Percentiles rank a stretch among this genome's conserved stretches.
Evolutionary conservation across 2,113 vertebrate species (phyloP).

Genomic region (Corythaeola cristata): DNA sequence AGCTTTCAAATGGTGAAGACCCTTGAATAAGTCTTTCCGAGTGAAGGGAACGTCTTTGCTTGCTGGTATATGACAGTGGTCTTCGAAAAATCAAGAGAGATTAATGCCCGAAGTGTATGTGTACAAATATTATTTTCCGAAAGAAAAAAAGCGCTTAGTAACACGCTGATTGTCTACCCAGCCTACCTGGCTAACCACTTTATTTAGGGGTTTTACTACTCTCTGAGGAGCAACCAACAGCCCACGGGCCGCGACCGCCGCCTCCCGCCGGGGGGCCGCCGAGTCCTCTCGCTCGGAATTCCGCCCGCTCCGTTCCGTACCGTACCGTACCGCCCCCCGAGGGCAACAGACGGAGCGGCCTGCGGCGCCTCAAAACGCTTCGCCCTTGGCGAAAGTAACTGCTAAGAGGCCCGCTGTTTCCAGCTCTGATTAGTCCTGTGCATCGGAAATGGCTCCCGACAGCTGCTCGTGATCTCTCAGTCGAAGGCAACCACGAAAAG

Average conservation of each 20-base stretch:
- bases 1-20: neutral
- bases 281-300: too few relatives aligned
- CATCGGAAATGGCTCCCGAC: neutral
- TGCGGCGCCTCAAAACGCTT: neutral
- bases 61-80: neutral
- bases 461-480: neutral
- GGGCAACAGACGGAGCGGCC: too few relatives aligned
- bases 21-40: neutral
- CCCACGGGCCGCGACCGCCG: too few relatives aligned
- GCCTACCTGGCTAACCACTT: neutral
- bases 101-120: neutral
- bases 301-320: too few relatives aligned
- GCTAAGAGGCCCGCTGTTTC: neutral
- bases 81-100: neutral
- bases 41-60: neutral
- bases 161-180: neutral
- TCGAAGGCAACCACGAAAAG: neutral
- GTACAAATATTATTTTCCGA: neutral
- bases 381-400: neutral
- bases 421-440: neutral
- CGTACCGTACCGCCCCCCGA: too few relatives aligned
- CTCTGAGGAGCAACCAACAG: neutral
- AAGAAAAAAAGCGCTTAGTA: neutral
- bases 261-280: too few relatives aligned
- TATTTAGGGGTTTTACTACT: neutral